These are phyloP conservation scores for Tethya wilhelma DNA, from an alignment of 37 sponge, comb jelly and placozoan species.

Conservation along the genomic window DNA sequence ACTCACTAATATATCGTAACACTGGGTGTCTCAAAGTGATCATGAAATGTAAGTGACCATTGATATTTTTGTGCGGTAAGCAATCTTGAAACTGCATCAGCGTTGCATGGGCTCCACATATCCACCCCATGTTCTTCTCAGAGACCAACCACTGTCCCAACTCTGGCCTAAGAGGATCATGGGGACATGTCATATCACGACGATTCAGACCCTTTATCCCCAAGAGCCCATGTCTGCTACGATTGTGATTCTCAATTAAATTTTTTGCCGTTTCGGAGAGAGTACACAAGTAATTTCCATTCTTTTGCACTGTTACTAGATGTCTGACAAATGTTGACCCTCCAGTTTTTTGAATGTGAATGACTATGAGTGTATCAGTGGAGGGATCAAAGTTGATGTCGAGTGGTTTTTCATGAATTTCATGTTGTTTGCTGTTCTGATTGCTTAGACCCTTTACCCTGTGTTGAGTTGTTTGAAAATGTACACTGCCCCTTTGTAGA, in stretches of 20 bases:
- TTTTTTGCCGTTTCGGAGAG: neutral
- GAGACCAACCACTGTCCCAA: slow-evolving; percentile 80
- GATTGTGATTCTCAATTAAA: neutral
- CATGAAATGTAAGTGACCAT: slow-evolving; percentile 41
- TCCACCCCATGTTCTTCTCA: slow-evolving; percentile 83
- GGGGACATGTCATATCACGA: neutral
- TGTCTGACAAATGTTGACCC: slow-evolving; percentile 75
- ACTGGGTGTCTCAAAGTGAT: slow-evolving; percentile 84
- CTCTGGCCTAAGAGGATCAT: neutral
- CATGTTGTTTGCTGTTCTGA: no score
- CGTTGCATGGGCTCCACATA: slow-evolving; percentile 85
- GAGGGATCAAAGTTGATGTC: slow-evolving; percentile 33
- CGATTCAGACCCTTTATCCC: neutral
- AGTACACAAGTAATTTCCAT: slow-evolving; percentile 18
- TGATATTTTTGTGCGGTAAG: slow-evolving; percentile 22
- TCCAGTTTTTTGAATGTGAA: slow-evolving; percentile 95
- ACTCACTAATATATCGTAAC: slow-evolving; percentile 85
- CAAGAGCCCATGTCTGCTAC: neutral
- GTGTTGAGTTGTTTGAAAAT: no score
- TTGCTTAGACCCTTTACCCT: no score
- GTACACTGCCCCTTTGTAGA: no score
- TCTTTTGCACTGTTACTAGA: slow-evolving; percentile 29
- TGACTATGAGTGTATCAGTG: slow-evolving; percentile 62
- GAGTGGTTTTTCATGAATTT: no score
- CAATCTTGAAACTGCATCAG: slow-evolving; percentile 69